Conservation (phyloP, 2,797 vertebrate species). For the Staurois parvus region DNA sequence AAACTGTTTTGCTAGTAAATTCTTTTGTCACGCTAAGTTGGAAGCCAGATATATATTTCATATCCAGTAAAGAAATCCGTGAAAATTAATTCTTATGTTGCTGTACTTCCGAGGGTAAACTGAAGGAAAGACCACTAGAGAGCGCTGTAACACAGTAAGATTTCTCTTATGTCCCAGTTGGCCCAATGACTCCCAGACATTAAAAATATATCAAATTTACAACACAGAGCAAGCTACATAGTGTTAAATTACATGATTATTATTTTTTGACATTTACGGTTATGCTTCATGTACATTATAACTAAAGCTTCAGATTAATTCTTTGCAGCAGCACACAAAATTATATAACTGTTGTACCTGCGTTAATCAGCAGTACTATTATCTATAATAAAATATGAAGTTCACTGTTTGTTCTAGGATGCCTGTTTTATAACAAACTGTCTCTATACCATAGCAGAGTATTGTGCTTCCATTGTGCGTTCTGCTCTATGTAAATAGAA, state of each 20-base stretch:
- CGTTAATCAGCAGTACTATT: not conserved
- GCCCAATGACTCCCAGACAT: not conserved
- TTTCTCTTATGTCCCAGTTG: not conserved
- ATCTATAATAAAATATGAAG: not conserved
- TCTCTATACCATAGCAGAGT: not conserved
- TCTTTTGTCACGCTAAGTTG: too few relatives aligned
- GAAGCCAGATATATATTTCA: too few relatives aligned
- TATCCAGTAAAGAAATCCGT: not conserved
- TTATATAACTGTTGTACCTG: not conserved
- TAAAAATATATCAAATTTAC: constrained; percentile 12
- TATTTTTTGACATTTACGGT: not conserved
- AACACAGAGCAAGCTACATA: not conserved
- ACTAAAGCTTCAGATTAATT: not conserved
- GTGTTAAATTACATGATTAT: not conserved
- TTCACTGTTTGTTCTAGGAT: constrained; percentile 4
- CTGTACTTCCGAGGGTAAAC: not conserved
- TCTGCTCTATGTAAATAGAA: not conserved
- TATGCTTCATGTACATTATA: not conserved
- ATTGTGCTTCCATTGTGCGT: constrained; percentile 7
- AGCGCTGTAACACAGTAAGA: constrained; percentile 2
- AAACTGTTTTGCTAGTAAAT: too few relatives aligned
- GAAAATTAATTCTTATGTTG: not conserved
- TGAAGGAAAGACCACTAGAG: constrained; percentile 21
- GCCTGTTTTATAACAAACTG: not conserved
- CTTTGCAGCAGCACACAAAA: not conserved